Percentiles rank a stretch among this genome's conserved stretches.
These are phyloP conservation scores for Lathronympha strigana DNA, from an alignment of 2,888 invertebrate genomes.

Conservation along the genomic window DNA sequence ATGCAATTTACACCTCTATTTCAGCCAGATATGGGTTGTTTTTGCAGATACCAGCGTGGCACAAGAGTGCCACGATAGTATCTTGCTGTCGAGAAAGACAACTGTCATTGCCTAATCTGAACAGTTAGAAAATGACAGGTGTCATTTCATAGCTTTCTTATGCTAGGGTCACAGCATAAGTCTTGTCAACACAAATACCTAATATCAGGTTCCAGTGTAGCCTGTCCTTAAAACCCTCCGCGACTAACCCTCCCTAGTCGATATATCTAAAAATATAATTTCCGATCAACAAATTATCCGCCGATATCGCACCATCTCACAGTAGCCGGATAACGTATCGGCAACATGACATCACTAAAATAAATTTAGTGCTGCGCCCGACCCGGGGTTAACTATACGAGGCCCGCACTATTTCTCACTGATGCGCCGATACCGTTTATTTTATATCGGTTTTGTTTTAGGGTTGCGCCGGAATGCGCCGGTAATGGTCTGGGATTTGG, in stretches of 20 bases:
- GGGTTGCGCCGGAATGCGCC: conserved; percentile 23
- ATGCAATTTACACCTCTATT: no score
- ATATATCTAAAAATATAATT: conserved; percentile 30
- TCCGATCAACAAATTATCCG: conserved; percentile 40
- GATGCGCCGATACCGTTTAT: conserved; percentile 39
- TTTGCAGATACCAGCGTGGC: no score
- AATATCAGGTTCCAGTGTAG: neutral
- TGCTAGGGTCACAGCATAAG: no score
- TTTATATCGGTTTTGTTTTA: conserved; percentile 41
- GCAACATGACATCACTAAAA: conserved; percentile 41
- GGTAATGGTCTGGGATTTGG: conserved; percentile 8
- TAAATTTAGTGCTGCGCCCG: conserved; percentile 41
- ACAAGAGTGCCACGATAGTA: no score
- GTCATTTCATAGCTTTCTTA: no score
- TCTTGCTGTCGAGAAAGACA: no score
- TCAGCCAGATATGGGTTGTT: no score
- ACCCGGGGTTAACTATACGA: conserved; percentile 40
- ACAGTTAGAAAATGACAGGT: no score
- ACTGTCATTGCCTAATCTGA: no score
- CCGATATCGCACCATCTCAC: conserved; percentile 37
- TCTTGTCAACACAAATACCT: neutral
- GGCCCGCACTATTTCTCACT: conserved; percentile 41
- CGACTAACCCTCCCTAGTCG: neutral
- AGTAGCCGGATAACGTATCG: conserved; percentile 42
- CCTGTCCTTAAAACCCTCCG: neutral